Evolutionary conservation across 2,888 invertebrate genomes (phyloP).

Genomic region (Stegophylla sp.): DNA sequence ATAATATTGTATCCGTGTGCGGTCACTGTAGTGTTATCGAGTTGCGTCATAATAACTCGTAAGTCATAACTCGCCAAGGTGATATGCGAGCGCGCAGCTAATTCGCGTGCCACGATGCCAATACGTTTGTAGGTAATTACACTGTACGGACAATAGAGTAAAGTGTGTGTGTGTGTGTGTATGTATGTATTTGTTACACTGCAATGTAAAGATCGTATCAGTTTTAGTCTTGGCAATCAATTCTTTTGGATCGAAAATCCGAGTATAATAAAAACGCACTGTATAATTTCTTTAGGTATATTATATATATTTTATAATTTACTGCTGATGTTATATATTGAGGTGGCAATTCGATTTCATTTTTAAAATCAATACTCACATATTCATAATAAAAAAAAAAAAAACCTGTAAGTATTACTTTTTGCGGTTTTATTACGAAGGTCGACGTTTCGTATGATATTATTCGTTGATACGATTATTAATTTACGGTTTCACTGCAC

Average conservation of each 20-base stretch:
- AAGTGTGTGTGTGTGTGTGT: not conserved
- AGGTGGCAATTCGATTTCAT: not conserved
- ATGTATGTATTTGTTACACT: not conserved
- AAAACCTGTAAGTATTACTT: not conserved
- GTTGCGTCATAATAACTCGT: constrained; percentile 32
- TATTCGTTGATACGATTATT: not conserved
- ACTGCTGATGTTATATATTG: not conserved
- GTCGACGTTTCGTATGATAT: not conserved
- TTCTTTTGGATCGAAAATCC: constrained; percentile 33
- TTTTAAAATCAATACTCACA: not conserved
- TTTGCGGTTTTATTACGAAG: constrained; percentile 2
- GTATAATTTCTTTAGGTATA: not conserved
- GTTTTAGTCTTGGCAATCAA: constrained; percentile 37
- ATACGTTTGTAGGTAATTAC: constrained; percentile 35
- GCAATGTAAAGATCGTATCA: constrained; percentile 24
- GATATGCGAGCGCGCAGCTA: constrained; percentile 23
- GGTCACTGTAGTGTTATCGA: not conserved
- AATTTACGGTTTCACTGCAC: too few species aligned
- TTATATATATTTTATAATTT: not conserved
- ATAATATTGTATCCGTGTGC: not conserved
- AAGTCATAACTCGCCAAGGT: constrained; percentile 44
- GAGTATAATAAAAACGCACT: not conserved
- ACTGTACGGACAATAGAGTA: constrained; percentile 17
- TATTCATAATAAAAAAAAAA: too few species aligned
- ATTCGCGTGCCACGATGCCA: constrained; percentile 25